Percentiles rank a stretch among this genome's conserved stretches.
phyloP scores from a whole-genome alignment of 92 coral and sea anemone species.

The Micromussa lordhowensis region DNA sequence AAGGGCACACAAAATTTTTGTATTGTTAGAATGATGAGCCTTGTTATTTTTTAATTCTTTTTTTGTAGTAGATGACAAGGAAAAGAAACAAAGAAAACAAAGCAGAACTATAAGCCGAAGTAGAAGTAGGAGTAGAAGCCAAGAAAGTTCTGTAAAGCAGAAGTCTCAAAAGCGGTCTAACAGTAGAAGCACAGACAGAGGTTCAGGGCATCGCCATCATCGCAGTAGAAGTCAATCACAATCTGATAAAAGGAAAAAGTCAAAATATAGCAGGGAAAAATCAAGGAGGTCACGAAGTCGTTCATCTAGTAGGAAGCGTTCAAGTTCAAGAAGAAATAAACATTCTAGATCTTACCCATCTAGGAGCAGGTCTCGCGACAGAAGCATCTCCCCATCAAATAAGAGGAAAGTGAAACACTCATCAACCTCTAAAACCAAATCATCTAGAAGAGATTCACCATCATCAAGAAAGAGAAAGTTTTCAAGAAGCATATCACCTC shows the following conservation, averaged over 20 bases:
- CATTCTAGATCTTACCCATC: neutral
- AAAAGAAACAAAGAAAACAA: constrained; percentile 13
- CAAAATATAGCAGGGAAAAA: neutral
- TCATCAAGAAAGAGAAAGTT: neutral
- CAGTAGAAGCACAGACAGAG: constrained; percentile 41
- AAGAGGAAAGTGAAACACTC: constrained; percentile 7
- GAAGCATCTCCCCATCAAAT: constrained; percentile 9
- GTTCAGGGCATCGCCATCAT: neutral
- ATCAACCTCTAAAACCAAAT: neutral
- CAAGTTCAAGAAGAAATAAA: constrained; percentile 9
- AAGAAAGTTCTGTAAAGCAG: neutral
- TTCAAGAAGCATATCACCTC: constrained; percentile 29
- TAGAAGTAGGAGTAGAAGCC: constrained; percentile 4
- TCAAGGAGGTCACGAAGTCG: constrained; percentile 44
- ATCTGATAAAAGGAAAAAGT: constrained; percentile 9
- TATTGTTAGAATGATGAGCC: neutral
- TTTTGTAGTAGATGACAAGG: neutral
- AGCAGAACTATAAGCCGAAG: constrained; percentile 16
- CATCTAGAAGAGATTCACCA: constrained; percentile 11
- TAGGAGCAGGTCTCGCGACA: constrained; percentile 31
- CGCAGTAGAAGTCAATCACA: constrained; percentile 30
- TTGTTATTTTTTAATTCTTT: neutral
- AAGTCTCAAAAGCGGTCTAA: constrained; percentile 5
- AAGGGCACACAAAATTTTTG: neutral
- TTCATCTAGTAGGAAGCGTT: constrained; percentile 7